Conservation (phyloP, 2,113 vertebrate species). For the Okapia johnstoni region DNA sequence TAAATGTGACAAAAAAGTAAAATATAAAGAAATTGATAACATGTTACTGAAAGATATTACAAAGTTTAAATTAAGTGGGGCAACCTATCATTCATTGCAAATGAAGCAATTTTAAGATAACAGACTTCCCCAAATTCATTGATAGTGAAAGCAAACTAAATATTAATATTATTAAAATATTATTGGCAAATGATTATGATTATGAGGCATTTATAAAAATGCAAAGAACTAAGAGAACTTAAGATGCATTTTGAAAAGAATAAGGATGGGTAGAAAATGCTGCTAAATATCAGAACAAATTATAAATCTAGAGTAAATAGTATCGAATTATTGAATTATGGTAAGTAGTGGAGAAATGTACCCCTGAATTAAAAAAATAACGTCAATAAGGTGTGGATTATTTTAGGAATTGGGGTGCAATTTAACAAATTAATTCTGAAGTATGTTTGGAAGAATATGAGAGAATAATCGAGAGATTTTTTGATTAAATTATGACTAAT, state of each 20-base stretch:
- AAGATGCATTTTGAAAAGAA: background rate
- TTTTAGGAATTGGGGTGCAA: background rate
- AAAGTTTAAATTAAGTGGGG: background rate
- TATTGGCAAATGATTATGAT: background rate
- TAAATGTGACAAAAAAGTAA: background rate
- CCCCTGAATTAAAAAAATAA: background rate
- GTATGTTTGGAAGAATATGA: constrained; percentile 19
- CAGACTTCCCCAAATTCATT: background rate
- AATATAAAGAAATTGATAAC: background rate
- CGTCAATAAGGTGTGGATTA: background rate
- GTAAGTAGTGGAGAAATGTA: background rate
- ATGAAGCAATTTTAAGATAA: background rate
- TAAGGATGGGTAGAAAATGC: background rate
- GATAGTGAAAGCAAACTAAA: background rate
- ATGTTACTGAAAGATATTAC: background rate
- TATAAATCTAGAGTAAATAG: background rate
- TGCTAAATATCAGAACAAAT: background rate
- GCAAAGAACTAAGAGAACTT: background rate
- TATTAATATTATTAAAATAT: background rate
- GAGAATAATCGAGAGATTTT: background rate
- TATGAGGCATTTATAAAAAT: background rate
- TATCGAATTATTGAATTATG: background rate
- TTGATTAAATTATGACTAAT: background rate
- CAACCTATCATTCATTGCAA: background rate
- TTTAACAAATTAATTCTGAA: constrained; percentile 19